Percentiles rank a stretch among this genome's conserved stretches.
Evolutionary conservation across 1,140 invertebrate species (phyloP).

Genomic region (Drosophila pseudoobscura): DNA sequence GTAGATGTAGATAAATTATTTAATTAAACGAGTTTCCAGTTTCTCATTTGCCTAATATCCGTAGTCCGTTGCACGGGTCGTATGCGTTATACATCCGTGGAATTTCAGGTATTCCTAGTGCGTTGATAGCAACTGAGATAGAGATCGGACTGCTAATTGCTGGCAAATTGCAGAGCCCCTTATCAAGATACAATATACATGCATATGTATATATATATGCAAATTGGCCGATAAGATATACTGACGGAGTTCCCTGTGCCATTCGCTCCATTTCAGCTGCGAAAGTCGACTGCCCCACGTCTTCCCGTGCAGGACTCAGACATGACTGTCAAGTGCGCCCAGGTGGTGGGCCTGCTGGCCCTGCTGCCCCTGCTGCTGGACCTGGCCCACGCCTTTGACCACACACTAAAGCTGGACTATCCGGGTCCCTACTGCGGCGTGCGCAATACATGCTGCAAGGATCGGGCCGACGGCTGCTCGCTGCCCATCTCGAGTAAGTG

Average conservation of each 20-base stretch:
- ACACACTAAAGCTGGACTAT: slow-evolving; percentile 66
- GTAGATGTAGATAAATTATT: slow-evolving; percentile 18
- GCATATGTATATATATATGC: not conserved
- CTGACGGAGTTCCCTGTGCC: no score
- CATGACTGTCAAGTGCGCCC: slow-evolving; percentile 51
- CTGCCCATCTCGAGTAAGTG: slow-evolving; percentile 87
- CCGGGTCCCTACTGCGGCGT: slow-evolving; percentile 77
- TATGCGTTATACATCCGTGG: slow-evolving; percentile 39
- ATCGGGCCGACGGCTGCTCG: slow-evolving; percentile 89
- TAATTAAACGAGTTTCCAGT: slow-evolving; percentile 38
- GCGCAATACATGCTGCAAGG: slow-evolving; percentile 86
- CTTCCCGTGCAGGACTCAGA: slow-evolving; percentile 5
- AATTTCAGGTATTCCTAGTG: slow-evolving; percentile 5
- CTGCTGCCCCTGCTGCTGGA: slow-evolving; percentile 41
- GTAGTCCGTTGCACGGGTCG: slow-evolving; percentile 20
- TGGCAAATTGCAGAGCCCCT: slow-evolving; percentile 52
- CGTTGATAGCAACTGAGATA: no score
- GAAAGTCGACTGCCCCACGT: no score
- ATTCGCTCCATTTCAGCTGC: no score
- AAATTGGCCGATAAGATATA: slow-evolving; percentile 31
- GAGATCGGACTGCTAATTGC: slow-evolving; percentile 32
- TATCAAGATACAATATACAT: slow-evolving; percentile 36
- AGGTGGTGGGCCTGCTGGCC: slow-evolving; percentile 37
- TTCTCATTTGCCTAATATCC: slow-evolving; percentile 36
- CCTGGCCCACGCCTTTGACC: slow-evolving; percentile 58